Evolutionary conservation across 2,888 invertebrate species (phyloP).

Genomic region (Hecatera dysodea): DNA sequence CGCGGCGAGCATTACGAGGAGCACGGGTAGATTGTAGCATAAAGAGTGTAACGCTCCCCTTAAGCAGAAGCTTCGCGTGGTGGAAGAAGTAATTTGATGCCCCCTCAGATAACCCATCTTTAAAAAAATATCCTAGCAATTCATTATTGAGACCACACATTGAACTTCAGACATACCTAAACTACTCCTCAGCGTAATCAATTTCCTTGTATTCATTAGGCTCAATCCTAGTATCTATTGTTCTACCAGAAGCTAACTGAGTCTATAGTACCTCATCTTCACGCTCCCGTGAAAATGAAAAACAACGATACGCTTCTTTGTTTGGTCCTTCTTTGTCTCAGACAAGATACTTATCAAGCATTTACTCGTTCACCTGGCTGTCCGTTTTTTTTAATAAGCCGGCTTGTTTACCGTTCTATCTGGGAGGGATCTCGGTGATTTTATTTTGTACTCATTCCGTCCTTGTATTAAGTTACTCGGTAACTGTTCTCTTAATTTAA

Average conservation of each 20-base stretch:
- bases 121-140: too few species aligned
- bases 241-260: conserved; percentile 45
- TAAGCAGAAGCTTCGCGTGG: too few species aligned
- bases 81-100: too few species aligned
- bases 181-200: conserved; percentile 31
- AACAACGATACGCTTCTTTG: conserved; percentile 85
- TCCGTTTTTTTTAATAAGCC: conserved; percentile 80
- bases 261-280: conserved; percentile 52
- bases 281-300: conserved; percentile 75
- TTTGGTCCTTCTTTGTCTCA: conserved; percentile 84
- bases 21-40: too few species aligned
- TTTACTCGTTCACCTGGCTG: conserved; percentile 86
- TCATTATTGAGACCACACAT: background rate
- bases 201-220: conserved; percentile 40
- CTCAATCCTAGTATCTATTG: conserved; percentile 41
- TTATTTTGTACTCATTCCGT: conserved; percentile 63
- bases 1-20: too few species aligned
- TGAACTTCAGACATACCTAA: background rate
- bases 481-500: conserved; percentile 60
- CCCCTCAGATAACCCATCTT: too few species aligned
- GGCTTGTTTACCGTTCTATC: conserved; percentile 70
- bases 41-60: too few species aligned
- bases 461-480: conserved; percentile 67
- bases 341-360: conserved; percentile 87
- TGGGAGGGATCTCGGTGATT: conserved; percentile 60